Conservation (phyloP, 1,140 invertebrate genomes). For the Microplitis mediator region DNA sequence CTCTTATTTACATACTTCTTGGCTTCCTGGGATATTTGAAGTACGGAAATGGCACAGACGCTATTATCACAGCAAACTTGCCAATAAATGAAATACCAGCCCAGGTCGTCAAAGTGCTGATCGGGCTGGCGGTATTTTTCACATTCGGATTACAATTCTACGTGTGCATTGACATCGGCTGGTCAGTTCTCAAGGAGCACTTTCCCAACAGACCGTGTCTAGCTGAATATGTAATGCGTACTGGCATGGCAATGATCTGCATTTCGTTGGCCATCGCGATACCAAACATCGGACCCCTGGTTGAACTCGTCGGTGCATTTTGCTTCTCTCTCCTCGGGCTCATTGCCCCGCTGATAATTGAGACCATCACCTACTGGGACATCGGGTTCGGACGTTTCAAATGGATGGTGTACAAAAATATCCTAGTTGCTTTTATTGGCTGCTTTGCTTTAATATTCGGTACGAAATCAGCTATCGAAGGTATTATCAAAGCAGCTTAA, state of each 20-base stretch:
- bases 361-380: conserved; percentile 81
- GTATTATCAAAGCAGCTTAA: conserved; percentile 63
- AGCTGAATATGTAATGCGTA: conserved; percentile 79
- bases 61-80: conserved; percentile 80
- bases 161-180: conserved; percentile 85
- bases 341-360: conserved; percentile 87
- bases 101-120: conserved; percentile 83
- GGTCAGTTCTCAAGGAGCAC: conserved; percentile 74
- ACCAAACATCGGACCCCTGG: conserved; percentile 84
- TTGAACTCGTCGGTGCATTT: conserved; percentile 91
- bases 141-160: conserved; percentile 97
- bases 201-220: conserved; percentile 72
- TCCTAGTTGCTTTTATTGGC: conserved; percentile 76
- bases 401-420: conserved; percentile 78
- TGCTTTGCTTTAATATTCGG: conserved; percentile 80
- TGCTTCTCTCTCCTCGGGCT: conserved; percentile 92
- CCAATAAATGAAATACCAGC: conserved; percentile 72
- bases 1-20: conserved; percentile 83
- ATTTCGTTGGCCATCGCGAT: conserved; percentile 78
- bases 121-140: conserved; percentile 87
- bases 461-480: conserved; percentile 73
- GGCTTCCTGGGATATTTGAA: conserved; percentile 88
- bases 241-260: conserved; percentile 65
- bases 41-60: conserved; percentile 71
- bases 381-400: conserved; percentile 73